Base-by-base conservation (phyloP, 2,888 invertebrate genomes). In the Geotrupes spiniger region DNA sequence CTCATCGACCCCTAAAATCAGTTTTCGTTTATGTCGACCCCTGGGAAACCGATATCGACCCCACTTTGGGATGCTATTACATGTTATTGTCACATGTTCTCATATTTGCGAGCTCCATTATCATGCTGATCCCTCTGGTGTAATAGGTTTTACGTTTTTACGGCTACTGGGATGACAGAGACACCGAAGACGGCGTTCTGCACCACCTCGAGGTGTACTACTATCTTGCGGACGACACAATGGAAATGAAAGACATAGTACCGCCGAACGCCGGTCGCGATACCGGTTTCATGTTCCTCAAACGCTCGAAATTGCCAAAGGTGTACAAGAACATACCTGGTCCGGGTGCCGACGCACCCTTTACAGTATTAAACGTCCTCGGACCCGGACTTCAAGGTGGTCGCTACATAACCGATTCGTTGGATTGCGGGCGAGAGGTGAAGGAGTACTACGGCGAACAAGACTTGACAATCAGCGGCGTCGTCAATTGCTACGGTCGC, bases 111-210 rank as follows among this genome's bases (percentile, higher is more conserved):
- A 27, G n/a, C 27, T 27, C 27, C 27, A n/a, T 27, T n/a, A 27
- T 36, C 37, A 25, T 72, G 75, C 50, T 11, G 39, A 16, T 16
- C 4, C 45, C 14, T n/a, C n/a, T n/a, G n/a, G n/a, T n/a, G 21
- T 21, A 21, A 21, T 21, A 69, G 69, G 78, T 82, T 1, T 71
- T 84, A 46, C 82, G 89, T 58, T 95, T 95, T 70, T 83, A 81
- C 62, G 93, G 88, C 10, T 92, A 88, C 66, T 95, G 94, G 94
- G 92, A 95, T 65, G 93, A 95, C 66, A 80, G 85, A 1, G 80
- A 82, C 8, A 82, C 82, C 1, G 82, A 85, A 64, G 85, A 84
- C 64, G 94, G 94, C 0, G 82, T 84, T 47, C 71, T 91, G 15
- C 87, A 92, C 56, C 77, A 84, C 59, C 72, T 95, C 49, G 86